Base-by-base conservation (phyloP, 2,888 invertebrate genomes). In the Thalpophila matura region DNA sequence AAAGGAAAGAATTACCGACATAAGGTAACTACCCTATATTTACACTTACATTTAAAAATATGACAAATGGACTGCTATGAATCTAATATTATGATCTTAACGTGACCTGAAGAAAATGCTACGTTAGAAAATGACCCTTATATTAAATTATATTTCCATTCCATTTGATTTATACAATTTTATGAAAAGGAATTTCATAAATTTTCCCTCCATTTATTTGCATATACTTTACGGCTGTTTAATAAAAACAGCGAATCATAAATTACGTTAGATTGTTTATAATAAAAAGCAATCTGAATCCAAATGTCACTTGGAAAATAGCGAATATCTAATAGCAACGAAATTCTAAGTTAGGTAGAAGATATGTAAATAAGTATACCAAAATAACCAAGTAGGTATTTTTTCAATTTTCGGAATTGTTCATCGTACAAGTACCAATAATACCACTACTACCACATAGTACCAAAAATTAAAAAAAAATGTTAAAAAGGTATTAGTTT, bases 191-290 rank as follows among this genome's bases (percentile, higher is more conserved):
- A 43, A 53, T 69, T 58, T 56, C 51, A 55, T 62, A 59, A 55
- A 51, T 47, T 72, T 45, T 59, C 40, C 22, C 46, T 70, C 53
- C 38, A 59, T 74, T 50, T 65, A 75, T 78, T 78, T 65, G 75
- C 75, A 74, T 64, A 74, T 54, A 50, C 43, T 54, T 65, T 59
- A 59, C 40, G 51, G 29, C 31, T 65, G 61, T 74, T 70, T 58
- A 60, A 70, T 66, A 74, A 65, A 70, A 69, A 78, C 43, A 61
- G 33, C 24, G 55, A 60, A 61, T 65, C 53, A 64, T 75, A 69
- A 74, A 78, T 74, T 61, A 58, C 16, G 14, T 59, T 54, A 57
- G 24, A 73, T 61, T 66, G 37, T 40, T 51, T 57, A 55, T 43
- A 46, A 60, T 65, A 51, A 77, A 72, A 58, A 57, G 24, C 26